phyloP scores from a whole-genome alignment of 2,888 invertebrate genomes.

The Apoda limacodes region DNA sequence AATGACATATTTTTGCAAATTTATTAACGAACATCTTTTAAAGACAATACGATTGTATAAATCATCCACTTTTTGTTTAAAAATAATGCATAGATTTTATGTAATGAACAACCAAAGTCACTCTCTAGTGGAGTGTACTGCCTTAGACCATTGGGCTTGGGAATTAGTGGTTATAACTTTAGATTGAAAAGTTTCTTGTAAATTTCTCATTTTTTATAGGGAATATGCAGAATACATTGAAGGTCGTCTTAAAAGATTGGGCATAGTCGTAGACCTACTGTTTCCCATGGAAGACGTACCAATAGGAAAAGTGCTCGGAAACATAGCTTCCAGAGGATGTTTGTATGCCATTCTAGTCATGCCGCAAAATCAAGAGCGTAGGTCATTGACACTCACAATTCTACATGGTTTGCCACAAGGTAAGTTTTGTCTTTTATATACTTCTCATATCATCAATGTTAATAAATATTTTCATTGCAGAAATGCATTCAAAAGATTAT shows the following conservation, averaged over 20 bases:
- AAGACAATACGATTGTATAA: too few relatives aligned
- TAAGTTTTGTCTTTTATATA: too few relatives aligned
- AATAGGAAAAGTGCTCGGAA: conserved; percentile 80
- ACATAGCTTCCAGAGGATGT: conserved; percentile 89
- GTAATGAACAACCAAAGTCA: too few relatives aligned
- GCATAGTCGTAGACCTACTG: conserved; percentile 86
- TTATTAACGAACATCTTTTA: too few relatives aligned
- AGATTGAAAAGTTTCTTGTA: conserved; percentile 1
- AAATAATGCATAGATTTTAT: too few relatives aligned
- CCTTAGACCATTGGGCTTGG: too few relatives aligned
- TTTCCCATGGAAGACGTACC: conserved; percentile 93
- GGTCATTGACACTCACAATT: conserved; percentile 90
- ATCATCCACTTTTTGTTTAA: too few relatives aligned
- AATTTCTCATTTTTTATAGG: conserved; percentile 44
- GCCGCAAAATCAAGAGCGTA: conserved; percentile 86
- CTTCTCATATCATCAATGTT: too few relatives aligned
- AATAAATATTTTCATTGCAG: too few relatives aligned
- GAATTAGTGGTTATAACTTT: neutral
- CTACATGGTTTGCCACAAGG: conserved; percentile 92
- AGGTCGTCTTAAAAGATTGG: conserved; percentile 79
- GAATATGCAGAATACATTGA: conserved; percentile 93
- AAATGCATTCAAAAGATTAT: too few relatives aligned
- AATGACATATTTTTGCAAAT: too few relatives aligned
- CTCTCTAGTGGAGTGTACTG: too few relatives aligned
- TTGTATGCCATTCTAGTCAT: conserved; percentile 90